Percentiles rank a stretch among this genome's conserved stretches.
phyloP scores from a whole-genome alignment of 2,888 invertebrate species.

The Cepaea hortensis region DNA sequence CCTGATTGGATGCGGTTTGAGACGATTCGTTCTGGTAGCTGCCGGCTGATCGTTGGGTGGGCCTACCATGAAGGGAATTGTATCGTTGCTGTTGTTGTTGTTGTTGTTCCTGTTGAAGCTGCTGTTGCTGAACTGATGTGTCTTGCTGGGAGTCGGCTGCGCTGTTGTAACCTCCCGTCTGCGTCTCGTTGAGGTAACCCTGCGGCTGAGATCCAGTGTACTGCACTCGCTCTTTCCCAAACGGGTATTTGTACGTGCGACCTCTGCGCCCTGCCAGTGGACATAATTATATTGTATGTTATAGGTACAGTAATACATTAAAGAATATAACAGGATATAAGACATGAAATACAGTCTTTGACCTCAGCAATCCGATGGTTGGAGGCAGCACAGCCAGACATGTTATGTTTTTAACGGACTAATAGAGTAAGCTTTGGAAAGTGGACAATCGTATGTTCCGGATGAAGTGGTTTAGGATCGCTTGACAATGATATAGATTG shows the following conservation, averaged over 20 bases:
- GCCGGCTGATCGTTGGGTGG: neutral
- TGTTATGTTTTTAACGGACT: too few relatives aligned
- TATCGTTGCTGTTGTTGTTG: neutral
- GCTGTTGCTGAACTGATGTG: too few relatives aligned
- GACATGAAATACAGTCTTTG: too few relatives aligned
- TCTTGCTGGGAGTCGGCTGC: neutral
- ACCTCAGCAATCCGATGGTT: too few relatives aligned
- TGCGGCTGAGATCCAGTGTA: neutral
- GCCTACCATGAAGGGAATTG: neutral
- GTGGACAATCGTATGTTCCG: too few relatives aligned
- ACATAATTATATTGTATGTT: neutral
- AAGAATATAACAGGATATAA: too few relatives aligned
- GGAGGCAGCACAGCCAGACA: too few relatives aligned
- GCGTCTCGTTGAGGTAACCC: neutral
- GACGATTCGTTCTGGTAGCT: neutral
- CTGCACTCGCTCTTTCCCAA: neutral
- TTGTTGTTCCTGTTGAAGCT: too few relatives aligned
- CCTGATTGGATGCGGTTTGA: neutral
- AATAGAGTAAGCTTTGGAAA: too few relatives aligned
- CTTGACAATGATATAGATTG: too few relatives aligned
- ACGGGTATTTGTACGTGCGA: conserved; percentile 42
- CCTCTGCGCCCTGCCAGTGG: neutral
- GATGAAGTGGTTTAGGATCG: too few relatives aligned
- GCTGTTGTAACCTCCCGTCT: neutral
- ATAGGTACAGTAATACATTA: too few relatives aligned